Evolutionary conservation across 1,140 invertebrate species (phyloP), one percentile per base, ranked within the genome.

Genomic region (Drosophila jambulina): DNA sequence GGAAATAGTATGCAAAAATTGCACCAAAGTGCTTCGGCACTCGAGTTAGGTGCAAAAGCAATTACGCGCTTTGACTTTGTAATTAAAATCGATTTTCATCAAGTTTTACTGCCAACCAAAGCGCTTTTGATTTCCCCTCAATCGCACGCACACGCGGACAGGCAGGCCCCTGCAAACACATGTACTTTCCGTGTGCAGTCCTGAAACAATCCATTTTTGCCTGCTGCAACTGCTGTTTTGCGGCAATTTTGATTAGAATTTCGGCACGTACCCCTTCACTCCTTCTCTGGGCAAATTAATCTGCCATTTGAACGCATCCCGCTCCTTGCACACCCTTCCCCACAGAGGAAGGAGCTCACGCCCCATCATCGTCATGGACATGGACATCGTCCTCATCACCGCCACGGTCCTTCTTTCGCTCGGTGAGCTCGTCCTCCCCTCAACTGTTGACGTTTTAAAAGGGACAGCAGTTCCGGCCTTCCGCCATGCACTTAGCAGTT

Each of bases 51-150:
- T 88, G 83, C 70, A 88, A 84, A 81, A 81, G 85, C 85, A 88
- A 88, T 88, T 88, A 90, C 81, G 85, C 85, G 81, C 85, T 85
- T 82, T 79, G 85, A 82, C 85, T 90, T 90, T 90, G 85, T 90
- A 90, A 90, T 91, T 91, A 91, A 90, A 90, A 88, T 88, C 85
- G 85, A 88, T 88, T 88, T 85, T 72, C 81, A 90, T 78, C 84
- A 90, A 90, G 64, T 84, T 88, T 90, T 84, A 81, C 56, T 69
- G 84, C 51, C 53, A 63, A 46, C 71, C 68, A 71, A 78, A 87
- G 85, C 61, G 74, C 75, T 78, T 85, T 86, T 75, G 82, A 86
- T 79, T 79, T 78, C 49, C 75, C 38, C 57, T 51, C 65, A 65
- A 48, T 36, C 62, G 58, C 63, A 64, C 56, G 71, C 72, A 67